These are phyloP conservation scores for Marcusenius ussheri DNA, from an alignment of 2,113 vertebrate genomes.

Conservation along the genomic window DNA sequence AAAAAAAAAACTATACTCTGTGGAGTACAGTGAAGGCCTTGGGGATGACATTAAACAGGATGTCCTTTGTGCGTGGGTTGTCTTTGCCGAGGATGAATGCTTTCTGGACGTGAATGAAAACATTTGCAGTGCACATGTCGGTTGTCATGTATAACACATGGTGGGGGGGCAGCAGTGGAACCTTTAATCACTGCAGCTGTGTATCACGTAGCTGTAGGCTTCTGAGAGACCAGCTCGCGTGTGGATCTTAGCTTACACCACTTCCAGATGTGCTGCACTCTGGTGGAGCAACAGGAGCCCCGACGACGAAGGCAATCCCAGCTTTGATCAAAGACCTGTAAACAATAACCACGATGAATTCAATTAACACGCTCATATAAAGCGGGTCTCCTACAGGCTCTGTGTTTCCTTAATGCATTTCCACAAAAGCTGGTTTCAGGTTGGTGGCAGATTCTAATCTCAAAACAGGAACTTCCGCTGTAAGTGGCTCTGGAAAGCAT, in stretches of 20 bases:
- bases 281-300: background rate
- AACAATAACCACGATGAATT: background rate
- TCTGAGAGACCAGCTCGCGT: background rate
- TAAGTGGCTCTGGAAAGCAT: background rate
- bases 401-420: background rate
- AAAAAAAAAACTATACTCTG: background rate
- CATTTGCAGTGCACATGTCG: conserved; percentile 7
- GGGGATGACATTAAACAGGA: background rate
- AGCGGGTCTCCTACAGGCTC: background rate
- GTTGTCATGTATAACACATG: background rate
- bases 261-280: background rate
- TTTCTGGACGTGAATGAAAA: background rate
- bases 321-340: conserved; percentile 1
- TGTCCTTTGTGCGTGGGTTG: background rate
- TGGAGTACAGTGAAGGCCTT: background rate
- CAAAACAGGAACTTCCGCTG: background rate
- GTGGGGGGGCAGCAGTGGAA: background rate
- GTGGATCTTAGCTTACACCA: background rate
- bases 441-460: background rate
- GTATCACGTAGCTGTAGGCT: background rate
- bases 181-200: background rate
- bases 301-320: background rate
- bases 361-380: background rate
- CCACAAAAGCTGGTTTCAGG: background rate
- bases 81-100: background rate